Evolutionary conservation across 1,140 invertebrate species (phyloP), one percentile per base, ranked within the genome.

Genomic region (Goniozus legneri): DNA sequence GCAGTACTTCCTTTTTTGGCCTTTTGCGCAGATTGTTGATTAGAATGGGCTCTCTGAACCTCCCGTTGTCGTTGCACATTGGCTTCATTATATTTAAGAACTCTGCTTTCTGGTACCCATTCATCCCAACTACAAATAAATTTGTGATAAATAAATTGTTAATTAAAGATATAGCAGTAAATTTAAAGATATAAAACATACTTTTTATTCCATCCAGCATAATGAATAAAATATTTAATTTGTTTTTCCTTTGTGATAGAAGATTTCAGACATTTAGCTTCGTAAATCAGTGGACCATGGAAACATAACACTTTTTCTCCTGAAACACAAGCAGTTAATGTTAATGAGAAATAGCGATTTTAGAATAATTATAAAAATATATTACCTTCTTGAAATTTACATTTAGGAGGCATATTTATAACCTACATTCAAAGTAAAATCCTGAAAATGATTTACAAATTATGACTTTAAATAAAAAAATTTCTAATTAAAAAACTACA

Each of bases 181-280:
- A 43, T 36, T 12, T 34, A 47, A 8, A 40, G 12, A 27, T 15
- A 33, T 36, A 43, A 21, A 45, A 79, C 80, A 78, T 81, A 95
- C 92, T 92, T 97, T 82, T 97, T 97, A 73, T 95, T 97, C 94
- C 94, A 97, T 6, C 95, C 95, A 61, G 92, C 92, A 76, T 98
- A 97, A 75, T 98, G 95, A 54, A 97, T 94, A 18, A 93, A 85
- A 77, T 97, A 97, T 68, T 89, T 87, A 3, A 91, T 80, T 71
- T 87, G 84, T 72, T 92, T 92, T 53, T 95, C 91, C 64, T 88
- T 91, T 6, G 83, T 82, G 16, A 87, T 77, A 47, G 86, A 87
- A 50, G 83, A 82, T 74, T 94, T 93, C 7, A 97, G 76, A 73
- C 92, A 94, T 83, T 97, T 97, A 7, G 93, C 94, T 80, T 97